Evolutionary conservation across 1,140 invertebrate genomes (phyloP).

Genomic region (Zaprionus vittiger): DNA sequence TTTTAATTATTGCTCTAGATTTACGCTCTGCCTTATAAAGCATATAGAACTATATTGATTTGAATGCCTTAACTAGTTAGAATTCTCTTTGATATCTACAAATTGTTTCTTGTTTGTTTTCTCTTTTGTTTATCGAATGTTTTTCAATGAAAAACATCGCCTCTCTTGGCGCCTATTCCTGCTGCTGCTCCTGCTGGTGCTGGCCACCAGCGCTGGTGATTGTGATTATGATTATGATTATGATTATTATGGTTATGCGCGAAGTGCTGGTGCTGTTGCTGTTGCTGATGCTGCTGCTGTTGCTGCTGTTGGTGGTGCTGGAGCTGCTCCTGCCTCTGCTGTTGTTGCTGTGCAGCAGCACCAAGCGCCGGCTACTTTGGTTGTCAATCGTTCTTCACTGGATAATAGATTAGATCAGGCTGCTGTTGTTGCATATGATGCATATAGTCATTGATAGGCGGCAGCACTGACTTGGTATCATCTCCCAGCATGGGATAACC

Average conservation of each 20-base stretch:
- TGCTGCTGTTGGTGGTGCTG: slow-evolving; percentile 21
- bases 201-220: slow-evolving; percentile 72
- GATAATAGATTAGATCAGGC: slow-evolving; percentile 79
- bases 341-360: slow-evolving; percentile 40
- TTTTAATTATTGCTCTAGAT: slow-evolving; percentile 62
- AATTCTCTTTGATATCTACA: slow-evolving; percentile 45
- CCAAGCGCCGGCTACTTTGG: slow-evolving; percentile 65
- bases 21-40: slow-evolving; percentile 19
- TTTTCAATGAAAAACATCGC: slow-evolving; percentile 82
- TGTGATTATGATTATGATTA: slow-evolving; percentile 68
- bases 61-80: slow-evolving; percentile 42
- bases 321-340: slow-evolving; percentile 30
- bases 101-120: slow-evolving; percentile 29
- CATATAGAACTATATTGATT: slow-evolving; percentile 16
- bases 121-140: slow-evolving; percentile 42
- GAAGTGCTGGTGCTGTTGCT: slow-evolving; percentile 40
- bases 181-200: slow-evolving; percentile 61
- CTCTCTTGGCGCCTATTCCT: slow-evolving; percentile 72
- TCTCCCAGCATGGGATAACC: slow-evolving; percentile 75
- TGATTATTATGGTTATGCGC: slow-evolving; percentile 49
- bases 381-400: slow-evolving; percentile 84
- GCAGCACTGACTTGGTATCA: slow-evolving; percentile 72
- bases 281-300: slow-evolving; percentile 29
- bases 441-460: slow-evolving; percentile 81
- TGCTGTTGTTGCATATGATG: slow-evolving; percentile 82